Conservation (phyloP, 2,113 vertebrate genomes). For the Struthio camelus region DNA sequence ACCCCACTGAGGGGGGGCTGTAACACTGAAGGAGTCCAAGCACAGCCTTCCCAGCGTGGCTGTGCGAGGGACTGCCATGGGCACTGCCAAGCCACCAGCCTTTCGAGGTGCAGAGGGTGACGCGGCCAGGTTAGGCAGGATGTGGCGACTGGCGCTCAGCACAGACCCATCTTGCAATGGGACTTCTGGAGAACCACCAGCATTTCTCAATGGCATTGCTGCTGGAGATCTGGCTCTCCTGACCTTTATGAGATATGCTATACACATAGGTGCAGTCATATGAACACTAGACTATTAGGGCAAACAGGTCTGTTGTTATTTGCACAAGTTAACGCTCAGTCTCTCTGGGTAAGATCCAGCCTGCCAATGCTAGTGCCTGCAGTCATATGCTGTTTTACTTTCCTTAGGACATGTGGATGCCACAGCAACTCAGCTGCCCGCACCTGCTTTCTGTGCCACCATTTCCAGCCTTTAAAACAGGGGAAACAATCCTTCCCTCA, state of each 20-base stretch:
- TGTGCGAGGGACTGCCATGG: neutral
- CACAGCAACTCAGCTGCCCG: too few species aligned
- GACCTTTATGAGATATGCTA: neutral
- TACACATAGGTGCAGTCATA: too few species aligned
- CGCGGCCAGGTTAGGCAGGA: neutral
- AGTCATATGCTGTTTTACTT: neutral
- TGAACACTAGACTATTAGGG: neutral
- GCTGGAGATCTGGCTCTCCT: neutral
- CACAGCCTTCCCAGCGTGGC: neutral
- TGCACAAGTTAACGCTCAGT: neutral
- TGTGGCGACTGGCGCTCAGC: neutral
- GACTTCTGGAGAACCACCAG: neutral
- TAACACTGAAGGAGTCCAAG: neutral
- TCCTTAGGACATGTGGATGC: too few species aligned
- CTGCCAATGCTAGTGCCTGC: neutral
- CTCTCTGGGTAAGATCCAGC: neutral
- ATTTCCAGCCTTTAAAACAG: neutral
- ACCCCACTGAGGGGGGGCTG: too few species aligned
- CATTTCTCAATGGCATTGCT: conserved; percentile 5
- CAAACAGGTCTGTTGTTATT: neutral
- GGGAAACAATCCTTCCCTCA: neutral
- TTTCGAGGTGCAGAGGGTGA: rapidly evolving
- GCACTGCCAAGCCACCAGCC: neutral
- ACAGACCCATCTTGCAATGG: neutral
- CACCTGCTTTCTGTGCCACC: neutral